A percentile compares a stretch with the other conserved stretches of the same genome.
Evolutionary conservation across 1,140 invertebrate species (phyloP).

Genomic region (Drosophila mojavensis): DNA sequence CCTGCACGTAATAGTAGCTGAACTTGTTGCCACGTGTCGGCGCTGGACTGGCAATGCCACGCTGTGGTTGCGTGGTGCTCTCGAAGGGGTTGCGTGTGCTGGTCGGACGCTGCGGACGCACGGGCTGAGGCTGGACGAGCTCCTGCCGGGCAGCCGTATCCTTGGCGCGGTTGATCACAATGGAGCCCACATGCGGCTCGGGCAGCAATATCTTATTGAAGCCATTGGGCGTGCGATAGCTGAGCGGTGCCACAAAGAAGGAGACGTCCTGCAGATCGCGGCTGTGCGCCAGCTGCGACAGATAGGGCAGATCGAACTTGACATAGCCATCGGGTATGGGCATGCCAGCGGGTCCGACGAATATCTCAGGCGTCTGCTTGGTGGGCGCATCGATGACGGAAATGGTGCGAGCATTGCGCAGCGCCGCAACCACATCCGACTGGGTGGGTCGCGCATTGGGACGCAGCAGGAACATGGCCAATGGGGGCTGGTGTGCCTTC

Average conservation of each 20-base stretch:
- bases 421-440: slow-evolving; percentile 87
- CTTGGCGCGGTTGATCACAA: slow-evolving; percentile 87
- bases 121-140: slow-evolving; percentile 30
- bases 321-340: slow-evolving; percentile 89
- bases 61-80: slow-evolving; percentile 51
- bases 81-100: slow-evolving; percentile 71
- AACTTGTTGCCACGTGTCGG: slow-evolving; percentile 75
- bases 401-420: slow-evolving; percentile 89
- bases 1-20: slow-evolving; percentile 74
- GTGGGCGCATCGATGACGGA: slow-evolving; percentile 90
- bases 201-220: slow-evolving; percentile 93
- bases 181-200: slow-evolving; percentile 92
- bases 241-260: slow-evolving; percentile 93
- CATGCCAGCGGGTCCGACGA: slow-evolving; percentile 91
- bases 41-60: slow-evolving; percentile 5
- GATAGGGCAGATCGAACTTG: slow-evolving; percentile 92
- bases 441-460: slow-evolving; percentile 85
- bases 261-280: slow-evolving; percentile 89
- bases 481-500: slow-evolving; percentile 91
- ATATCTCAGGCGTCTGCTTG: slow-evolving; percentile 89
- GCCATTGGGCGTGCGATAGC: slow-evolving; percentile 91
- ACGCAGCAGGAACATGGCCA: slow-evolving; percentile 90
- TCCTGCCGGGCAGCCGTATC: slow-evolving; percentile 42
- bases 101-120: slow-evolving; percentile 50
- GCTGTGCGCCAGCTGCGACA: slow-evolving; percentile 89